Evolutionary conservation across 2,888 invertebrate species (phyloP), one percentile per base, ranked within the genome.

Genomic region (Pseudococcus jackbeardsleyi): DNA sequence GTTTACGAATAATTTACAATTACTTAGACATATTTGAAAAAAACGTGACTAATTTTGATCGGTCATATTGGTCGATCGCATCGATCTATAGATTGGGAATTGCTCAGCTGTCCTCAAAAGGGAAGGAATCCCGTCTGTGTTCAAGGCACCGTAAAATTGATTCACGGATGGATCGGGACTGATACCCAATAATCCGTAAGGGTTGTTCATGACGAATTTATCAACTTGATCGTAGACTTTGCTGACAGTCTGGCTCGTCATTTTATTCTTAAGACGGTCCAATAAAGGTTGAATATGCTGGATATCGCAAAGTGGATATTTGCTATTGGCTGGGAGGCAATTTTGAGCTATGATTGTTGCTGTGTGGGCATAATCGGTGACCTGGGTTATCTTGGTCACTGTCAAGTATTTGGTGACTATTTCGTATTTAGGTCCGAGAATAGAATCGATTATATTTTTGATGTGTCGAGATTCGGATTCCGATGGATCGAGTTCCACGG

Each of bases 271-370:
- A 19, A 19, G n/a, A 0, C 19, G 26, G 9, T 33, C 33, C 33
- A 33, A 1, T 26, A 33, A 26, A 72, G 68, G 68, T 2, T 72
- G 26, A 11, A 26, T 26, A 11, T 72, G 68, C 0, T 26, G 2
- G 68, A 79, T 17, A 42, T 42, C 79, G 79, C 92, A 92, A 26
- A 91, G 89, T 0, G 91, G 91, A 8, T 92, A 89, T 4, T 91
- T 91, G 22, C 91, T 89, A 68, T 91, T 90, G 50, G 88, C 89
- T 1, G 92, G 91, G 0, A 91, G 88, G 86, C 92, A 92, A 89
- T 91, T 91, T 26, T 90, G 88, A 5, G 91, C 91, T 0, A 91
- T 90, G 7, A 92, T 90, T 3, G 91, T 91, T 0, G 91, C 91
- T 2, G 91, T 91, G 0, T 91, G 90, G 4, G 91, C 90, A 4